These are phyloP conservation scores for Campoplex nolae DNA, from an alignment of 2,888 invertebrate species.

Conservation along the genomic window DNA sequence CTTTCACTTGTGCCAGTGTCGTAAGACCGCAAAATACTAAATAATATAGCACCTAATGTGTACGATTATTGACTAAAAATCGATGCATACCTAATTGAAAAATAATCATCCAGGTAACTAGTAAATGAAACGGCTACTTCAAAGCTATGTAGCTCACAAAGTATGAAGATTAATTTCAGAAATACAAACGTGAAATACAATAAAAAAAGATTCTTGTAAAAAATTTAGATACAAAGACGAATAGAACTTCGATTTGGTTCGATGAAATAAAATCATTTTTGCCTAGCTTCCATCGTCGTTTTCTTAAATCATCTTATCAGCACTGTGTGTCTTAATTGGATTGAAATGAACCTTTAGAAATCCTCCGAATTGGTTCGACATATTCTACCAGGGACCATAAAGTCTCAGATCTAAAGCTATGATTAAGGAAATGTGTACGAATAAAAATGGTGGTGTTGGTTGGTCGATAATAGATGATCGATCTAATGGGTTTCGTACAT, in stretches of 20 bases:
- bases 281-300: too few relatives aligned
- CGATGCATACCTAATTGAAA: conserved; percentile 14
- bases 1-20: conserved; percentile 40
- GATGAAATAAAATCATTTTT: too few relatives aligned
- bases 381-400: too few relatives aligned
- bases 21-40: conserved; percentile 17
- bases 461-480: conserved; percentile 36
- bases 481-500: conserved; percentile 49
- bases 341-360: not conserved
- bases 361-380: not conserved
- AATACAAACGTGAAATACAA: not conserved
- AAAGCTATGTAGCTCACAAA: not conserved
- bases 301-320: too few relatives aligned
- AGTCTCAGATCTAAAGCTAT: not conserved
- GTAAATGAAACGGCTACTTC: too few relatives aligned
- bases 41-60: not conserved
- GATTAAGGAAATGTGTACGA: not conserved
- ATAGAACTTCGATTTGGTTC: not conserved
- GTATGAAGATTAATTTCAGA: not conserved
- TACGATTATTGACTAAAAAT: conserved; percentile 36
- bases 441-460: conserved; percentile 3
- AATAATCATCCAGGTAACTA: not conserved
- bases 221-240: not conserved
- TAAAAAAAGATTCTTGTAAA: not conserved
- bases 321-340: not conserved